Conservation (phyloP, 2,888 invertebrate species). For the Liposcelis brunnea region DNA sequence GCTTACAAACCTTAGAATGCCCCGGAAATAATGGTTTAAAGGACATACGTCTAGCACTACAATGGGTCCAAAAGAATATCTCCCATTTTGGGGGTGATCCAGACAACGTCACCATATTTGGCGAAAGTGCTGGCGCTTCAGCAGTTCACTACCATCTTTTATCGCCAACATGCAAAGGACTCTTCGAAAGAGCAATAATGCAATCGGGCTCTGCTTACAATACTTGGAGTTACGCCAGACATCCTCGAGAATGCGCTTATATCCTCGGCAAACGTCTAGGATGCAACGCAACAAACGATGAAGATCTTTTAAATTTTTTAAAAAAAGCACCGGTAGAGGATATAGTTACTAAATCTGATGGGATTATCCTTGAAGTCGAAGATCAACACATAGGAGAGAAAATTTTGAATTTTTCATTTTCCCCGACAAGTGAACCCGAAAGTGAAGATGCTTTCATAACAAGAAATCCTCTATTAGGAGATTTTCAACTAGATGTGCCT, state of each 20-base stretch:
- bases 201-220: background rate
- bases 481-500: too few species aligned
- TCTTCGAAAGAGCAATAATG: slow-evolving; percentile 13
- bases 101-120: slow-evolving; percentile 49
- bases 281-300: slow-evolving; percentile 1
- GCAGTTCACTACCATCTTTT: slow-evolving; percentile 50
- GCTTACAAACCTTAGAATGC: slow-evolving; percentile 49
- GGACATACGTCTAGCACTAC: slow-evolving; percentile 50
- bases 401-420: too few species aligned
- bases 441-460: too few species aligned
- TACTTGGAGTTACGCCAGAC: background rate
- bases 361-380: too few species aligned
- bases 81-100: slow-evolving; percentile 62
- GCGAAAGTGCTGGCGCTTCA: slow-evolving; percentile 62
- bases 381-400: too few species aligned
- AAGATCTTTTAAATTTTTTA: background rate
- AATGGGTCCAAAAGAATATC: slow-evolving; percentile 58
- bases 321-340: background rate
- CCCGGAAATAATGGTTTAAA: slow-evolving; percentile 61
- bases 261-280: slow-evolving; percentile 15
- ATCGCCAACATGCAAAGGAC: slow-evolving; percentile 25
- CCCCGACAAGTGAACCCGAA: too few species aligned
- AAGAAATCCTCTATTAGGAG: too few species aligned
- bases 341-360: slow-evolving; percentile 23
- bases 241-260: background rate